phyloP scores from a whole-genome alignment of 2,113 vertebrate genomes.

The Proteles cristata region DNA sequence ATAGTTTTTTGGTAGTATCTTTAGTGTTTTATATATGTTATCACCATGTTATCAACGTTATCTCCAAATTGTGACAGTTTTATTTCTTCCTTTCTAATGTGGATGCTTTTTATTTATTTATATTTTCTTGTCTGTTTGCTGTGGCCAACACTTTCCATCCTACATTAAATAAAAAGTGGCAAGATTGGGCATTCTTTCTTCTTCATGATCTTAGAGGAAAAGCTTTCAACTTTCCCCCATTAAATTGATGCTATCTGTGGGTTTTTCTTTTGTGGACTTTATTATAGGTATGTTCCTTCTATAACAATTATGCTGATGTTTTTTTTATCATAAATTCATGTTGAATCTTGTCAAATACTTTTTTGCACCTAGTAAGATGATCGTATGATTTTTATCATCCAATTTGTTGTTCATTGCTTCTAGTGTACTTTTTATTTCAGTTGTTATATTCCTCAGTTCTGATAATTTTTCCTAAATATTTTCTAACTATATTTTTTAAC shows the following conservation, averaged over 20 bases:
- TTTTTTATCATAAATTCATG: not conserved
- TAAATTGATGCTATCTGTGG: not conserved
- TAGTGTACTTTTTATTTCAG: no score
- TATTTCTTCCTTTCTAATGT: not conserved
- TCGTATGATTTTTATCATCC: not conserved
- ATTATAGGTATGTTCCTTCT: not conserved
- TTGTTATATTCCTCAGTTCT: no score
- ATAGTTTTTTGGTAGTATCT: not conserved
- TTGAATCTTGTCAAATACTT: not conserved
- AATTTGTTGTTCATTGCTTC: not conserved
- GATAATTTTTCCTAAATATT: no score
- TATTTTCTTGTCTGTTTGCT: not conserved
- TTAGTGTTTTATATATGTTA: no score
- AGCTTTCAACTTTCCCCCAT: not conserved
- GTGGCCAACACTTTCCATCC: not conserved
- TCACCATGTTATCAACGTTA: no score
- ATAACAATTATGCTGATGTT: not conserved
- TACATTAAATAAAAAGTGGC: not conserved
- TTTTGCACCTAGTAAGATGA: not conserved
- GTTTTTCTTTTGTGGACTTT: not conserved
- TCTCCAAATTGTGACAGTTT: not conserved
- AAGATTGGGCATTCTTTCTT: not conserved
- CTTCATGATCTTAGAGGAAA: not conserved
- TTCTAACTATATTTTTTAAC: no score
- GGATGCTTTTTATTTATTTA: not conserved